Evolutionary conservation across 2,888 invertebrate genomes (phyloP).

Genomic region (Lithophane leautieri): DNA sequence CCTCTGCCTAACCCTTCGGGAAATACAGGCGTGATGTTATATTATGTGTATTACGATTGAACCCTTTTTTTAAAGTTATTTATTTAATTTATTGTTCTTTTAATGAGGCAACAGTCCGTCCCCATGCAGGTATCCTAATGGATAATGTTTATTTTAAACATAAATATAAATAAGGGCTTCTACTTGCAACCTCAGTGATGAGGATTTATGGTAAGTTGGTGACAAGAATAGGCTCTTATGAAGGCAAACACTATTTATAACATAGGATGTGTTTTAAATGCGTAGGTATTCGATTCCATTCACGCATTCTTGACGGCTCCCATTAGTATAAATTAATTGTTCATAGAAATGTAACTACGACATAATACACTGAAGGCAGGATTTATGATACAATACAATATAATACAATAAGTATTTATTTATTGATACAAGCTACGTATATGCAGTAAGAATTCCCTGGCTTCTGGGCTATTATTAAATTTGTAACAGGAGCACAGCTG

Average conservation of each 20-base stretch:
- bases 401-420: too few species aligned
- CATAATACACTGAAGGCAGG: not conserved
- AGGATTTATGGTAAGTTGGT: not conserved
- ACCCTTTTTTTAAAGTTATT: not conserved
- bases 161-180: not conserved
- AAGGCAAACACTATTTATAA: slow-evolving; percentile 15
- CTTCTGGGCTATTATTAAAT: too few species aligned
- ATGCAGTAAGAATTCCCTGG: too few species aligned
- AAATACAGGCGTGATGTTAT: too few species aligned
- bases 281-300: slow-evolving; percentile 6
- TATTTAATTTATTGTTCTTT: not conserved
- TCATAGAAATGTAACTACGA: slow-evolving; percentile 1
- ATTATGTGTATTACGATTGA: too few species aligned
- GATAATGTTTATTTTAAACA: not conserved
- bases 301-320: slow-evolving; percentile 16
- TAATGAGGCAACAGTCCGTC: not conserved
- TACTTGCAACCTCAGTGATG: not conserved
- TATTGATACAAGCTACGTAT: too few species aligned
- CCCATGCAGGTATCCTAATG: not conserved
- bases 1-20: too few species aligned
- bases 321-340: slow-evolving; percentile 32
- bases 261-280: not conserved
- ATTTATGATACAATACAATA: not conserved
- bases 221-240: not conserved
- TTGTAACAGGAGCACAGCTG: too few species aligned